A percentile compares a stretch with the other conserved stretches of the same genome.
Conservation (phyloP, 2,888 invertebrate species). For the Hipparchia sbordonii region DNA sequence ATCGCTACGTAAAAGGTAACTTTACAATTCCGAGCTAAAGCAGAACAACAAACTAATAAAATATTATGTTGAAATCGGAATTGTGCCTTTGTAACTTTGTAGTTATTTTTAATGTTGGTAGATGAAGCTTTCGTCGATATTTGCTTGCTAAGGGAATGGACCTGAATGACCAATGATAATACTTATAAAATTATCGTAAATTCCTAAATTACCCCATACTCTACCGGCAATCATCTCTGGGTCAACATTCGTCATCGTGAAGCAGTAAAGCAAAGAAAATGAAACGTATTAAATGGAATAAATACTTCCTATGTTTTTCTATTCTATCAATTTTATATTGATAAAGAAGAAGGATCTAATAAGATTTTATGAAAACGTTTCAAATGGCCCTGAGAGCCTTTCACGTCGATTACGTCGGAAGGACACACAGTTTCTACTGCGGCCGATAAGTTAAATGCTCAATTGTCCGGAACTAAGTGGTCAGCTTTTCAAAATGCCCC, state of each 20-base stretch:
- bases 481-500: constrained; percentile 48
- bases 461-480: constrained; percentile 72
- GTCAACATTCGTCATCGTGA: too few species aligned
- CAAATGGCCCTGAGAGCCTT: constrained; percentile 41
- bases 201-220: too few species aligned
- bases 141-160: too few species aligned
- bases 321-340: constrained; percentile 14
- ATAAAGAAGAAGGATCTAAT: constrained; percentile 31
- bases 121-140: too few species aligned
- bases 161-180: too few species aligned
- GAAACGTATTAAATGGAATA: not conserved
- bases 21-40: constrained; percentile 1
- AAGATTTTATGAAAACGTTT: constrained; percentile 35
- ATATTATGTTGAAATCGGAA: not conserved
- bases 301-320: not conserved
- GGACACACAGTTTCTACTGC: constrained; percentile 62
- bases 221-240: too few species aligned
- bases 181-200: too few species aligned
- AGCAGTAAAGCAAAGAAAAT: not conserved
- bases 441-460: constrained; percentile 63
- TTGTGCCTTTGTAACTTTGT: too few species aligned
- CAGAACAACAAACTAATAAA: constrained; percentile 6
- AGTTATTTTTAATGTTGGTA: too few species aligned
- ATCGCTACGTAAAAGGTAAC: constrained; percentile 13
- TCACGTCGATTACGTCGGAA: constrained; percentile 51